Evolutionary conservation across 1,140 invertebrate species (phyloP).

Genomic region (Drepana arcuata): DNA sequence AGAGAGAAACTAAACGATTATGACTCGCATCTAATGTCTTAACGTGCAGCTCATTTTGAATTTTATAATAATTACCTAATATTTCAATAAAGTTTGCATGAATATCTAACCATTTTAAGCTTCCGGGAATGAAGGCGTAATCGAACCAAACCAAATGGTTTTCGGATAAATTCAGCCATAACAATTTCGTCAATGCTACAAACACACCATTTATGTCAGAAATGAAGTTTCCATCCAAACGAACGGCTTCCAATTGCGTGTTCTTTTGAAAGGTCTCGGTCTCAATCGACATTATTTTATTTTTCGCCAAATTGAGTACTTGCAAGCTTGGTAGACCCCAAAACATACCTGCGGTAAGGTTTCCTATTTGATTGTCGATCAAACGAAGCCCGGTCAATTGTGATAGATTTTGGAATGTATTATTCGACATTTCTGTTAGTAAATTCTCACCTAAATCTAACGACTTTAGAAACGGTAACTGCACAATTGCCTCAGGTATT

Average conservation of each 20-base stretch:
- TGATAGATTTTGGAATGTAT: constrained; percentile 80
- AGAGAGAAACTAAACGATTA: constrained; percentile 82
- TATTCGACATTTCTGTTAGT: constrained; percentile 81
- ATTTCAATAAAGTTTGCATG: constrained; percentile 85
- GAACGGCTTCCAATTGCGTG: constrained; percentile 82
- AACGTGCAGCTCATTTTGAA: constrained; percentile 74
- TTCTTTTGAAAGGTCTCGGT: constrained; percentile 83
- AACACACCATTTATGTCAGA: constrained; percentile 85
- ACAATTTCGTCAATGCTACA: constrained; percentile 79
- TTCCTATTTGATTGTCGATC: constrained; percentile 86
- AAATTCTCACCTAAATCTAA: constrained; percentile 87
- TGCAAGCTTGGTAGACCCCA: constrained; percentile 80
- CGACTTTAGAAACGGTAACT: constrained; percentile 82
- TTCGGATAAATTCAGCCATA: constrained; percentile 89
- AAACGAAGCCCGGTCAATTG: constrained; percentile 84
- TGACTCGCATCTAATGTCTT: constrained; percentile 86
- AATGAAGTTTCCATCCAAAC: constrained; percentile 85
- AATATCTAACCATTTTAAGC: constrained; percentile 86
- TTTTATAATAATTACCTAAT: constrained; percentile 81
- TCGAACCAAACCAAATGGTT: constrained; percentile 87
- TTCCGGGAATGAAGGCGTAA: constrained; percentile 83
- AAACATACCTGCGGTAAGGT: constrained; percentile 81
- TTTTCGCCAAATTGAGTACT: constrained; percentile 86
- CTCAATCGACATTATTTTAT: constrained; percentile 83
- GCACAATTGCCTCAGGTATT: constrained; percentile 82